phyloP scores from a whole-genome alignment of 2,888 invertebrate species.

The Leucophenga maculata region DNA sequence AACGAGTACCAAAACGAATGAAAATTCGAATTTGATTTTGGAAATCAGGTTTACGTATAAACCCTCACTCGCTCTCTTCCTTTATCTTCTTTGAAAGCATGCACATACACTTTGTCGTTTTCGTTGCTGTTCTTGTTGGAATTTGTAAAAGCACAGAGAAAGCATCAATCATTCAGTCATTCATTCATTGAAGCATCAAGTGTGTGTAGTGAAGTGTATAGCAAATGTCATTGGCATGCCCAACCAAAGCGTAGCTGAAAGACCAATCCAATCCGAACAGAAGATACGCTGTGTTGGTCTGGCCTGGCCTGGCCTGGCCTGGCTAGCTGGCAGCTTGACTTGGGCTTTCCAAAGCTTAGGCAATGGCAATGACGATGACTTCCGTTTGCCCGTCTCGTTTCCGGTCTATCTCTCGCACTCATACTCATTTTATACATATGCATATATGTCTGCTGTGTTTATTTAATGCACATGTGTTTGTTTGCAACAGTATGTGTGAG shows the following conservation, averaged over 20 bases:
- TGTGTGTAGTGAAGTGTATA: conserved; percentile 58
- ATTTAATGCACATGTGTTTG: neutral
- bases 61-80: too few relatives aligned
- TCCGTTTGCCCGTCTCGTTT: conserved; percentile 50
- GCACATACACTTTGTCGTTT: neutral
- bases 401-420: conserved; percentile 33
- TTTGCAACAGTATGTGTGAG: conserved; percentile 16
- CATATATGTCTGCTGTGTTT: conserved; percentile 24
- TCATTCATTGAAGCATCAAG: conserved; percentile 49
- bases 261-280: neutral
- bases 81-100: neutral
- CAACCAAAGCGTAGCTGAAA: neutral
- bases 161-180: conserved; percentile 63
- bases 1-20: neutral
- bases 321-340: conserved; percentile 43
- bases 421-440: conserved; percentile 10
- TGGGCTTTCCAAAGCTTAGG: conserved; percentile 34
- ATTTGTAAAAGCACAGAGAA: conserved; percentile 54
- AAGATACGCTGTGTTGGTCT: conserved; percentile 17
- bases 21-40: conserved; percentile 57
- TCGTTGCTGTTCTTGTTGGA: conserved; percentile 27
- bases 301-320: too few relatives aligned
- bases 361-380: conserved; percentile 13
- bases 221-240: conserved; percentile 56
- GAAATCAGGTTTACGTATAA: conserved; percentile 53